Base-by-base conservation (phyloP, 2,888 invertebrate genomes). In the Xestoiulus laeticollis region DNA sequence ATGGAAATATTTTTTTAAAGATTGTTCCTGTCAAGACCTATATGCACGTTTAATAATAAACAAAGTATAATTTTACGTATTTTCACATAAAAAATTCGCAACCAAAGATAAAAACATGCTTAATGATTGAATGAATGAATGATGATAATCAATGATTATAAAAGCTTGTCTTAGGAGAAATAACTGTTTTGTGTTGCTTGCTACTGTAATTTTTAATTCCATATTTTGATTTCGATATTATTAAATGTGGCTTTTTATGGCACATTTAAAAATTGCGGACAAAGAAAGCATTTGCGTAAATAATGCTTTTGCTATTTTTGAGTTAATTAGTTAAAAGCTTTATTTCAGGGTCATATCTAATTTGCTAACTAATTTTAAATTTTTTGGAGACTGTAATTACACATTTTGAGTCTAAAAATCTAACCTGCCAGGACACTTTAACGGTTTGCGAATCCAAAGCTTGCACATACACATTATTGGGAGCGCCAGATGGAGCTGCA, bases 401-500 rank as follows among this genome's bases (percentile, higher is more conserved):
- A 30, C 78, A 16, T 78, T 43, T 33, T 44, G 43, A 85, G 44
- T 85, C 44, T 85, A 12, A 53, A 86, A 48, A 32, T 33, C 53
- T 88, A 33, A 88, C 88, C 86, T 86, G 83, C 88, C 88, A 88
- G 8, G 88, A 88, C 38, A 88, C 88, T 87, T 88, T 88, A 83
- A 88, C 82, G 16, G 84, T 87, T 84, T 88, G 82, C 10, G 88
- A 87, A 32, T 88, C 87, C 33, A 88, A 43, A n/a, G 88, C 86
- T 84, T 86, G 86, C n/a, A 88, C 88, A 84, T 86, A 48, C 16
- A 88, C 87, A 53, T 88, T 87, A 30, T 83, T 44, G 33, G 88
- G 88, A 22, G 53, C 43, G 30, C 88, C 88, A 87, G 87, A 33
- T 8, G 88, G 88, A 48, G 85, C 88, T 88, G 87, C 32, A 88